Evolutionary conservation across 2,797 vertebrate species (phyloP).

Genomic region (Brachyrhaphis roseni): DNA sequence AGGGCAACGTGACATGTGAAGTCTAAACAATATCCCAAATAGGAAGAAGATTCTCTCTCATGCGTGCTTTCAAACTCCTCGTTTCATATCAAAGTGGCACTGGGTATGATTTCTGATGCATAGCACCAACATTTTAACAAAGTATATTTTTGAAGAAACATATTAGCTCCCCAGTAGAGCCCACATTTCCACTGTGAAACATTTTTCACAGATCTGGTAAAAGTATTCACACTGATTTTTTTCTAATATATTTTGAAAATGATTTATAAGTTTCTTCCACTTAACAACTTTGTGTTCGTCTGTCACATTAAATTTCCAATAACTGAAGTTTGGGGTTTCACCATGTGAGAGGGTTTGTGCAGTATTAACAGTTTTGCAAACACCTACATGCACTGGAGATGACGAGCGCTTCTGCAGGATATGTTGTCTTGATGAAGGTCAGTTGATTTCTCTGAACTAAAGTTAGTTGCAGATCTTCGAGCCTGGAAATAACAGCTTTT

Average conservation of each 20-base stretch:
- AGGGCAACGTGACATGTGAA: not conserved
- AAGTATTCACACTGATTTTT: not conserved
- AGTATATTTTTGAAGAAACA: not conserved
- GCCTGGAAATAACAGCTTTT: constrained; percentile 29
- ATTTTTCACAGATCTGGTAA: not conserved
- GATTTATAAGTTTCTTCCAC: not conserved
- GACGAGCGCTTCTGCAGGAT: constrained; percentile 47
- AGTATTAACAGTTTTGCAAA: not conserved
- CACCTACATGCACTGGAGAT: constrained; percentile 44
- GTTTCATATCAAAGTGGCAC: not conserved
- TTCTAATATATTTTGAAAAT: not conserved
- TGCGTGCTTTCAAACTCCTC: not conserved
- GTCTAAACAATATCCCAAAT: not conserved
- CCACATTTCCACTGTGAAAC: not conserved
- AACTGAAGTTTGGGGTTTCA: not conserved
- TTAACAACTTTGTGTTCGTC: not conserved
- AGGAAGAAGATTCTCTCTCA: not conserved
- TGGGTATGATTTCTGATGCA: not conserved
- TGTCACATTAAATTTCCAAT: not conserved
- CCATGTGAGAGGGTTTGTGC: not conserved
- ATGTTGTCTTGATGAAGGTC: constrained; percentile 61
- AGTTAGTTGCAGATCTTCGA: constrained; percentile 53
- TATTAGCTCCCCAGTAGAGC: not conserved
- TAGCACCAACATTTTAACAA: too few relatives aligned
- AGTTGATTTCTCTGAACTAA: constrained; percentile 28